Percentiles rank a stretch among this genome's conserved stretches.
phyloP scores from a whole-genome alignment of 2,888 invertebrate species.

The Creontiades dilutus region DNA sequence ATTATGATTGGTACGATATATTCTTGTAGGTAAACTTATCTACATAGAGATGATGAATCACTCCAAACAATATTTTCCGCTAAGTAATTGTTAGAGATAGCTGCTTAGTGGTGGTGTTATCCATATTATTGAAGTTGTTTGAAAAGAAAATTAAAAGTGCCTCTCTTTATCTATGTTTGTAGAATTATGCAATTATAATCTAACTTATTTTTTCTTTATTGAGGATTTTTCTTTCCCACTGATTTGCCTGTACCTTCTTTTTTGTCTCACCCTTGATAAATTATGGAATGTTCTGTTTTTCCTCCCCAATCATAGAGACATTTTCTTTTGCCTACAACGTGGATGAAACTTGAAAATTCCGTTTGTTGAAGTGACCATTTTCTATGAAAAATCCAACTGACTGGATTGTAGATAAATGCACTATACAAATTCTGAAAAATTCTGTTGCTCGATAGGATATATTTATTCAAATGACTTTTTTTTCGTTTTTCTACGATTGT shows the following conservation, averaged over 20 bases:
- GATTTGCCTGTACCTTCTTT: not conserved
- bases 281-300: conserved; percentile 4
- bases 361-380: too few relatives aligned
- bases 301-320: too few relatives aligned
- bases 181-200: conserved; percentile 36
- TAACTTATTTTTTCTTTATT: conserved; percentile 36
- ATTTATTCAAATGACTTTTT: not conserved
- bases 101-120: conserved; percentile 17
- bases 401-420: too few relatives aligned
- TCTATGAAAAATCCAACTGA: too few relatives aligned
- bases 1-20: conserved; percentile 5
- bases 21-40: conserved; percentile 17
- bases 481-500: not conserved
- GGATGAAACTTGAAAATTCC: too few relatives aligned
- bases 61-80: conserved; percentile 36
- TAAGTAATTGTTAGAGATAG: conserved; percentile 21
- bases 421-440: too few relatives aligned
- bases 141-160: conserved; percentile 12
- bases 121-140: not conserved
- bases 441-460: too few relatives aligned
- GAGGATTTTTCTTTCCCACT: not conserved
- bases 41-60: conserved; percentile 12
- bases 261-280: not conserved
- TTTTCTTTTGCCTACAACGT: too few relatives aligned
- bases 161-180: conserved; percentile 28